Base-by-base conservation (phyloP, 2,888 invertebrate species). In the Thecocarcelia acutangulata region DNA sequence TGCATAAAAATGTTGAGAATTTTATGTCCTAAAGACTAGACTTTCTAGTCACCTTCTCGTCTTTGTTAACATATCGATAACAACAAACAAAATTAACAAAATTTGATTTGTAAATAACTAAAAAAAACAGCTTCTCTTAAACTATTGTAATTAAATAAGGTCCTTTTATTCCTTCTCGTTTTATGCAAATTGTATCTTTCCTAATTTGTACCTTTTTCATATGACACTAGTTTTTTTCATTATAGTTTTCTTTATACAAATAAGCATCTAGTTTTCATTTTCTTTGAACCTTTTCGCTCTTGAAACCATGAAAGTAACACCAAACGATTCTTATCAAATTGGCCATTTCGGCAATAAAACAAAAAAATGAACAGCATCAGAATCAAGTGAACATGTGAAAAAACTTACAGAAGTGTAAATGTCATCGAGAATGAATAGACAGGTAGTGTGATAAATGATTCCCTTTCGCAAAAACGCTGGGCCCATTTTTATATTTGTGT, bases 371-470 rank as follows among this genome's bases (percentile, higher is more conserved):
- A 12, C 17, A 17, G 13, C 3, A 56, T 12, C 13, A 70, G 58
- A 75, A 75, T 59, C 15, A 42, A 58, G 40, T 13, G 46, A 58
- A 75, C 58, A 37, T 58, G 46, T 21, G 15, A 33, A 58, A n/a
- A 50, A 63, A 50, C 48, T 2, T 24, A 24, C 5, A 5, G 2
- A 24, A 5, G 6, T 66, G 56, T 58, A 59, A 66, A 33, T 70
- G 80, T 40, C 46, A 54, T 13, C 33, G 19, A 21, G n/a, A 46
- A 40, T 66, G 46, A 66, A 75, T 59, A 56, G 69, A 40, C 70
- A 69, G 24, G 63, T 63, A 50, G 50, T 46, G 63, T 74, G 63
- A 69, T 74, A 74, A 74, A 80, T 58, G 64, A 75, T n/a, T n/a
- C n/a, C n/a, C n/a, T n/a, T 40, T 54, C 54, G 33, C 8, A 40